Evolutionary conservation across 1,140 invertebrate genomes (phyloP).

Genomic region (Drosophila funebris): DNA sequence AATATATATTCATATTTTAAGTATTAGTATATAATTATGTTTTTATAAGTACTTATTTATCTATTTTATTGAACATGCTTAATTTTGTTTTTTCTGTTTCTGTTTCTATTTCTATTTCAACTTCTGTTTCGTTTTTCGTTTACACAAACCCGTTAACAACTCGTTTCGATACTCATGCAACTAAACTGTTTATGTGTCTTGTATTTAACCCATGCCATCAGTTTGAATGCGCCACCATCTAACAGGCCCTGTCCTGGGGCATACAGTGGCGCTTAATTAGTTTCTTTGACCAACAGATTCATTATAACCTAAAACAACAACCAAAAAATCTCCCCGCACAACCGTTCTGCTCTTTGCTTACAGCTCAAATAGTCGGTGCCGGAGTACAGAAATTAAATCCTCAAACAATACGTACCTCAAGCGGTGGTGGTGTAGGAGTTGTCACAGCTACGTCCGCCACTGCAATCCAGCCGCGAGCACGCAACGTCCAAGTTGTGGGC

Average conservation of each 20-base stretch:
- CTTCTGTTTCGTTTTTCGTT: conserved; percentile 71
- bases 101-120: conserved; percentile 41
- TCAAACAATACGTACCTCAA: conserved; percentile 85
- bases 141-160: conserved; percentile 65
- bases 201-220: conserved; percentile 56
- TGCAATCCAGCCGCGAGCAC: conserved; percentile 85
- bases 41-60: conserved; percentile 62
- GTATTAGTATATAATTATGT: conserved; percentile 39
- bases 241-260: neutral
- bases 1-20: neutral
- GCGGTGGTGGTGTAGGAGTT: conserved; percentile 73
- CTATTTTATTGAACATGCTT: conserved; percentile 74
- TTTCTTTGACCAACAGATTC: conserved; percentile 45
- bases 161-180: conserved; percentile 71
- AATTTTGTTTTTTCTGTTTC: conserved; percentile 79
- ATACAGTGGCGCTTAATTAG: conserved; percentile 1
- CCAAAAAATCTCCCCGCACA: conserved; percentile 77
- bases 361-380: conserved; percentile 88
- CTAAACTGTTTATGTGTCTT: conserved; percentile 62
- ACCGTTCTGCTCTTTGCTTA: conserved; percentile 81
- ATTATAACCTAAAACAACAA: conserved; percentile 74
- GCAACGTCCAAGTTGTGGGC: conserved; percentile 85
- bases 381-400: conserved; percentile 87
- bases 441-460: conserved; percentile 43
- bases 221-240: conserved; percentile 48